Evolutionary conservation across 2,797 vertebrate species (phyloP).

Genomic region (Coreius guichenoti): DNA sequence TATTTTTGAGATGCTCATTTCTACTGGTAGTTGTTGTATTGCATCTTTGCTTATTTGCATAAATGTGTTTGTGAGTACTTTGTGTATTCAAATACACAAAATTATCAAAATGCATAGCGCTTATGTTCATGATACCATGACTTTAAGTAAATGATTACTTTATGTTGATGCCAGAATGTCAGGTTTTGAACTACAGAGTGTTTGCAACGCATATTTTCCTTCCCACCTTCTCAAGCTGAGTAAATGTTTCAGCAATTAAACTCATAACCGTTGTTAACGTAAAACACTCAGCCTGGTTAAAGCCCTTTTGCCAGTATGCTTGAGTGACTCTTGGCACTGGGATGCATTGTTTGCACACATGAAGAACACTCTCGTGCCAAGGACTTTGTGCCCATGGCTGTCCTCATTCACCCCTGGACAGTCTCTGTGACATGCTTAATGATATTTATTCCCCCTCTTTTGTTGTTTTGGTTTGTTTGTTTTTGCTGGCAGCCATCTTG

Average conservation of each 20-base stretch:
- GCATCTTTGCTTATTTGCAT: not conserved
- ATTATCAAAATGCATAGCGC: not conserved
- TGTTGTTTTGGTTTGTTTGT: slow-evolving; percentile 18
- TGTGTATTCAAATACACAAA: not conserved
- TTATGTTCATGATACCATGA: not conserved
- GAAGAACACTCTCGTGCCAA: slow-evolving; percentile 9
- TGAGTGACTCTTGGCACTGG: slow-evolving; percentile 26
- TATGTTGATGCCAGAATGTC: not conserved
- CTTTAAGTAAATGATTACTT: not conserved
- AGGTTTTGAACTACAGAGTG: not conserved
- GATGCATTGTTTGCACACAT: slow-evolving; percentile 20
- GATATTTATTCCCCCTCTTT: slow-evolving; percentile 16
- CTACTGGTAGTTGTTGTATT: not conserved
- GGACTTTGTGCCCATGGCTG: not conserved
- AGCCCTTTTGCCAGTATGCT: slow-evolving; percentile 18
- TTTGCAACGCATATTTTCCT: not conserved
- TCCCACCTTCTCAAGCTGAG: not conserved
- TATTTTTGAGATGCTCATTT: not conserved
- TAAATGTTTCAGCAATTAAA: slow-evolving; percentile 16
- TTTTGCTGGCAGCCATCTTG: slow-evolving; percentile 40
- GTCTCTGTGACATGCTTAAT: slow-evolving; percentile 31
- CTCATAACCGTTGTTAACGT: not conserved
- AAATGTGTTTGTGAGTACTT: not conserved
- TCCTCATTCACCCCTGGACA: slow-evolving; percentile 17
- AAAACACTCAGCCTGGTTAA: slow-evolving; percentile 2